Conservation (phyloP, 2,113 vertebrate genomes). For the Oenanthe melanoleuca region DNA sequence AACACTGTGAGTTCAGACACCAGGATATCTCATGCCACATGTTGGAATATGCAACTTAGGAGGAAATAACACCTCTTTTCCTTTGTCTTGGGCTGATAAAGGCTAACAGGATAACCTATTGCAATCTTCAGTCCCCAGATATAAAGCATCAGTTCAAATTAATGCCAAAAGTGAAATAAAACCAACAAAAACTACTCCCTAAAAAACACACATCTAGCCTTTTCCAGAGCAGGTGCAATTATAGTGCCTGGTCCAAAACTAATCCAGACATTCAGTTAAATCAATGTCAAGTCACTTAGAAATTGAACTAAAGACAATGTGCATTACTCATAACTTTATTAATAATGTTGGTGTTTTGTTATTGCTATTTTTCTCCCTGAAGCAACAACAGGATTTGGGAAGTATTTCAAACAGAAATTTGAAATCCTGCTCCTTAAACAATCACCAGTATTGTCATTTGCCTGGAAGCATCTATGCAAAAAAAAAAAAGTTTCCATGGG, state of each 20-base stretch:
- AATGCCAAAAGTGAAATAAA: neutral
- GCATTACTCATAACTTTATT: neutral
- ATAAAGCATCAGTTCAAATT: neutral
- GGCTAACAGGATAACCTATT: neutral
- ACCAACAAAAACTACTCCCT: neutral
- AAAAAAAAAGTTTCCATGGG: conserved; percentile 52
- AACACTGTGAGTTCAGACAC: neutral
- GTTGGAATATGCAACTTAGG: neutral
- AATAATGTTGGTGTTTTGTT: neutral
- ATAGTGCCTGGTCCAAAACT: neutral
- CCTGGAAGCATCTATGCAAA: conserved; percentile 6
- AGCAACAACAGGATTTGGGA: neutral
- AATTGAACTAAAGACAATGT: neutral
- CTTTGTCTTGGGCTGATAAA: neutral
- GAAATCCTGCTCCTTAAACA: conserved; percentile 5
- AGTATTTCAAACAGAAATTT: neutral
- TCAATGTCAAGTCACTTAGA: neutral
- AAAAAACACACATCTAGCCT: neutral
- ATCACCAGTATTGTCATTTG: conserved; percentile 17
- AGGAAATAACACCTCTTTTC: neutral
- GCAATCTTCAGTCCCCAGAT: neutral
- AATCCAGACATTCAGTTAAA: neutral
- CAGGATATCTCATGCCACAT: accelerated
- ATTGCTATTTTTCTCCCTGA: neutral
- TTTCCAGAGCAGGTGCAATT: neutral